Percentiles rank a stretch among this genome's conserved stretches.
phyloP scores from a whole-genome alignment of 2,113 vertebrate genomes.

The Sphaerodactylus townsendi region DNA sequence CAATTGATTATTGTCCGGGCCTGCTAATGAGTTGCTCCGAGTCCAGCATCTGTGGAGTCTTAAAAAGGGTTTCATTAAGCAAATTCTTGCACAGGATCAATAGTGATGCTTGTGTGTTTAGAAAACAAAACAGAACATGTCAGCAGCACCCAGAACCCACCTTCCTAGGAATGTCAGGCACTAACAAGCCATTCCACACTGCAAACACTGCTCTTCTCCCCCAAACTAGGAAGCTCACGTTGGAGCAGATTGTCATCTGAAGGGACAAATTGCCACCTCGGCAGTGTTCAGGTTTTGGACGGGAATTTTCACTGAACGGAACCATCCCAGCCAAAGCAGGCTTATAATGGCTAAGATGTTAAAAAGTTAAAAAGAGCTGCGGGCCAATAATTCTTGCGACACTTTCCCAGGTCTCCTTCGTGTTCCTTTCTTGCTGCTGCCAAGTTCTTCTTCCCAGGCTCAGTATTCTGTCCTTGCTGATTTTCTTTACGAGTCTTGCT shows the following conservation, averaged over 20 bases:
- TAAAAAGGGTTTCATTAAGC: conserved; percentile 54
- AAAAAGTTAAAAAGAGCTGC: conserved; percentile 1
- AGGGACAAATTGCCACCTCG: conserved; percentile 29
- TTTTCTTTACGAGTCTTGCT: conserved; percentile 70
- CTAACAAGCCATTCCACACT: conserved; percentile 8
- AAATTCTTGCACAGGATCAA: conserved; percentile 54
- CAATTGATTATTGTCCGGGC: conserved; percentile 61
- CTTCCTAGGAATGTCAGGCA: conserved; percentile 30
- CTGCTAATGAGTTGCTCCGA: conserved; percentile 64
- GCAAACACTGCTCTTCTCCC: conserved; percentile 32
- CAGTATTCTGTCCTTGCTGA: conserved; percentile 44
- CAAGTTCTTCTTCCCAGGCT: conserved; percentile 45
- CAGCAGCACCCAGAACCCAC: conserved; percentile 45
- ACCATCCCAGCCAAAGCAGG: conserved; percentile 23
- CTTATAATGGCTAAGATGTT: not conserved
- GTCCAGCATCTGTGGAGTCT: conserved; percentile 57
- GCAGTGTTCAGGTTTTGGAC: conserved; percentile 52
- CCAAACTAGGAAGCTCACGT: conserved; percentile 35
- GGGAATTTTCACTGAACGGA: conserved; percentile 23
- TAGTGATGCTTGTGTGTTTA: conserved; percentile 28
- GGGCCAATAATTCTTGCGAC: conserved; percentile 6
- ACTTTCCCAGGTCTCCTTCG: conserved; percentile 26
- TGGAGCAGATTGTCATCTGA: not conserved
- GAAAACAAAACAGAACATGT: conserved; percentile 35
- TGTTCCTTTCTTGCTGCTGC: conserved; percentile 29